phyloP scores from a whole-genome alignment of 2,888 invertebrate species.

The Nymphalis polychloros region DNA sequence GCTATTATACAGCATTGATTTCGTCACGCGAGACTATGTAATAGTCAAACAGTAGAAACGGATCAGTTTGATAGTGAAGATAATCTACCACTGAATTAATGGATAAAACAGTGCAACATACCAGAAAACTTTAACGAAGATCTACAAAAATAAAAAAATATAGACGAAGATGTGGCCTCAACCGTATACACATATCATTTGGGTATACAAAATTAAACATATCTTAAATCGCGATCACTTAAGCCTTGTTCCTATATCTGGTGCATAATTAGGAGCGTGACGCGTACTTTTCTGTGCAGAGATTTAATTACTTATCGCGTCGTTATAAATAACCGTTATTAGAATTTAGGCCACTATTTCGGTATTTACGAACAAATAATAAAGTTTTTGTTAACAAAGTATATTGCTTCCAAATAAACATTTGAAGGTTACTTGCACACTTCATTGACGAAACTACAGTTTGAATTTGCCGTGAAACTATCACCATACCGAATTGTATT shows the following conservation, averaged over 20 bases:
- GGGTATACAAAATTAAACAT: too few relatives aligned
- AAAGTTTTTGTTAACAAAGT: slow-evolving; percentile 15
- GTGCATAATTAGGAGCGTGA: slow-evolving; percentile 57
- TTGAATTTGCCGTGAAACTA: neutral
- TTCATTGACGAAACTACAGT: neutral
- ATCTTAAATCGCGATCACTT: slow-evolving; percentile 38
- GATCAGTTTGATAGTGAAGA: neutral
- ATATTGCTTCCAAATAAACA: slow-evolving; percentile 1
- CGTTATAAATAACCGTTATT: slow-evolving; percentile 45
- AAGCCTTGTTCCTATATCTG: slow-evolving; percentile 39
- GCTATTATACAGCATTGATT: neutral
- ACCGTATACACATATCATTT: too few relatives aligned
- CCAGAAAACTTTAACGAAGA: neutral
- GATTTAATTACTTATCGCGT: slow-evolving; percentile 55
- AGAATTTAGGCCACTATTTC: slow-evolving; percentile 26
- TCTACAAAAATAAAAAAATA: neutral
- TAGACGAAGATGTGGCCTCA: too few relatives aligned
- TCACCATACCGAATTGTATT: too few relatives aligned
- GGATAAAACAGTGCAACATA: neutral
- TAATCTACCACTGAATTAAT: neutral
- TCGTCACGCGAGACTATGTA: neutral
- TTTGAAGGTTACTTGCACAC: neutral
- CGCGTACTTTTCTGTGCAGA: slow-evolving; percentile 55
- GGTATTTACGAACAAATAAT: slow-evolving; percentile 17
- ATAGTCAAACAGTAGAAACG: neutral